Evolutionary conservation across 2,113 vertebrate genomes (phyloP).

Genomic region (Apistogramma diplotaenia): DNA sequence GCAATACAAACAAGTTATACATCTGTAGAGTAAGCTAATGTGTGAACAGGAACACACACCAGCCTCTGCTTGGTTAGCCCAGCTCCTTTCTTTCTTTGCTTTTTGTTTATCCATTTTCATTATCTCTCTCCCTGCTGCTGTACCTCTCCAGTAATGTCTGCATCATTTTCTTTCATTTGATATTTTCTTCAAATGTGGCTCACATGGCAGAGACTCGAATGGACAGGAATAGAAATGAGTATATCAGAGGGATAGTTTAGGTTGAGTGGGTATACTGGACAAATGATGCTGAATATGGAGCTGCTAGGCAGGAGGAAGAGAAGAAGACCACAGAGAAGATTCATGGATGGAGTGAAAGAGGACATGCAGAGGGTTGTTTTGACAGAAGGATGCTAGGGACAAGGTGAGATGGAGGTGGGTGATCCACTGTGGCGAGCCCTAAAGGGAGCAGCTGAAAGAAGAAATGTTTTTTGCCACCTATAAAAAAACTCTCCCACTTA

Average conservation of each 20-base stretch:
- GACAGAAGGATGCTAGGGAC: not conserved
- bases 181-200: not conserved
- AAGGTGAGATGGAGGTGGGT: not conserved
- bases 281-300: not conserved
- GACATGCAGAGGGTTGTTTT: not conserved
- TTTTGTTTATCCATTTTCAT: not conserved
- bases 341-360: not conserved
- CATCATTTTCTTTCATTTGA: not conserved
- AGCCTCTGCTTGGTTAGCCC: conserved; percentile 9
- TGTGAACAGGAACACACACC: conserved; percentile 18
- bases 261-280: not conserved
- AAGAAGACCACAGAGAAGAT: not conserved
- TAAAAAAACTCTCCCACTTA: not conserved
- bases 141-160: not conserved
- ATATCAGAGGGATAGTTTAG: too few relatives aligned
- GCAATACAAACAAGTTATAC: conserved; percentile 55
- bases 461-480: not conserved
- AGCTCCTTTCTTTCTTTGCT: not conserved
- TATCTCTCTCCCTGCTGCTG: not conserved
- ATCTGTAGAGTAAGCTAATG: conserved; percentile 33
- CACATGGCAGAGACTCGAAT: not conserved
- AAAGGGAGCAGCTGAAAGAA: not conserved
- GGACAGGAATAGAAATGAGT: too few relatives aligned
- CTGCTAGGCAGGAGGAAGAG: not conserved
- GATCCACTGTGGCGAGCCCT: not conserved